Evolutionary conservation across 2,113 vertebrate species (phyloP).

Genomic region (Blennius ocellaris): DNA sequence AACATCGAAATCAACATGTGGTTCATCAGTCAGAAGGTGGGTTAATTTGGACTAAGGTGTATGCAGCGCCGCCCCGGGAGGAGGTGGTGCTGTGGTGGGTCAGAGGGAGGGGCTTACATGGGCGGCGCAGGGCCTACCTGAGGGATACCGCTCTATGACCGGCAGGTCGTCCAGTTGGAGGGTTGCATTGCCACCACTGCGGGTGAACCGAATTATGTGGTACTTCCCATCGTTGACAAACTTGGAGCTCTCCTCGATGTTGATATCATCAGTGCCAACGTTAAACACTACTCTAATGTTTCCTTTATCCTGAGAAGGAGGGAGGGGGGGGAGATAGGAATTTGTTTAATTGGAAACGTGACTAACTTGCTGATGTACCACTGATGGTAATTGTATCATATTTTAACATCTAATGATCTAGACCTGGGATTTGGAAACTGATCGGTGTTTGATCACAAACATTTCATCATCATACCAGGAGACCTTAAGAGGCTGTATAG

Average conservation of each 20-base stretch:
- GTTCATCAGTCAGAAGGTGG: slow-evolving; percentile 54
- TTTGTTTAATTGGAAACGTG: slow-evolving; percentile 1
- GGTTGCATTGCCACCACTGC: slow-evolving; percentile 98
- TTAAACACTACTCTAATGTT: slow-evolving; percentile 99
- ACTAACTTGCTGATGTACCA: background rate
- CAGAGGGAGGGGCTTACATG: slow-evolving; percentile 41
- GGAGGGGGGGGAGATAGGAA: slow-evolving; percentile 15
- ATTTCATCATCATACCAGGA: too few relatives aligned
- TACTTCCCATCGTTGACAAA: slow-evolving; percentile 99
- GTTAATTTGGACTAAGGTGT: slow-evolving; percentile 54
- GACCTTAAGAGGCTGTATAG: too few relatives aligned
- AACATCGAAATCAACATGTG: slow-evolving; percentile 66
- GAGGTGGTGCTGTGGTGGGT: slow-evolving; percentile 49
- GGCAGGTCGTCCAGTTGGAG: slow-evolving; percentile 98
- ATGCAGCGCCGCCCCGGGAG: slow-evolving; percentile 44
- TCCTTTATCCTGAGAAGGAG: slow-evolving; percentile 89
- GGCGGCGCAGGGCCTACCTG: slow-evolving; percentile 88
- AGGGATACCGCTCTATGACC: slow-evolving; percentile 96
- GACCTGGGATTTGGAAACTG: too few relatives aligned
- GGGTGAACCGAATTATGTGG: slow-evolving; percentile 97
- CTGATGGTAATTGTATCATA: too few relatives aligned
- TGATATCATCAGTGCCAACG: slow-evolving; percentile 98
- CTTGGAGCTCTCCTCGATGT: slow-evolving; percentile 98
- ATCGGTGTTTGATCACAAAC: too few relatives aligned
- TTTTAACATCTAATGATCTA: too few relatives aligned